Evolutionary conservation across 2,113 vertebrate genomes (phyloP).

Genomic region (Perca schrenkii): DNA sequence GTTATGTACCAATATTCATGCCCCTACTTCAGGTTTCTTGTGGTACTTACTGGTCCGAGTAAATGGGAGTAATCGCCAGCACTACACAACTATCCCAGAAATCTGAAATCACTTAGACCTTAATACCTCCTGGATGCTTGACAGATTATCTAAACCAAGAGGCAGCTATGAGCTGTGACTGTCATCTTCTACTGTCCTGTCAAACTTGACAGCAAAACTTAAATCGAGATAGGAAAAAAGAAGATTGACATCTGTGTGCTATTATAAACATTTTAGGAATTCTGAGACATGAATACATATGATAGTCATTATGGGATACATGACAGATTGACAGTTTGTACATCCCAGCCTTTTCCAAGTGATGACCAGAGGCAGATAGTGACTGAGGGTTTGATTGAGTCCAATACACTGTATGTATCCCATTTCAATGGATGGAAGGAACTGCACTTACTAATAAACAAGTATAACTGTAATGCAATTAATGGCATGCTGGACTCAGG

Average conservation of each 20-base stretch:
- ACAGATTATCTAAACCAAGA: slow-evolving; percentile 15
- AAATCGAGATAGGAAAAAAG: not conserved
- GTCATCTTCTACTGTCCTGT: slow-evolving; percentile 27
- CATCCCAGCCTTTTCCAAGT: not conserved
- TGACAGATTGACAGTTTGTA: slow-evolving; percentile 40
- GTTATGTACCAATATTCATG: not conserved
- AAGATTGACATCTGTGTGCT: not conserved
- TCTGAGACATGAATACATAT: slow-evolving; percentile 14
- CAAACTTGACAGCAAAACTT: no score
- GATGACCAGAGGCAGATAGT: slow-evolving; percentile 22
- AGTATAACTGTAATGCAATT: slow-evolving; percentile 2
- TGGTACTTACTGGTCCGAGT: not conserved
- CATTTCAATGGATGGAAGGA: not conserved
- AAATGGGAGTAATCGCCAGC: not conserved
- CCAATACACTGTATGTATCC: not conserved
- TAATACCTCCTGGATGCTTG: slow-evolving; percentile 7
- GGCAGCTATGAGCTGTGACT: slow-evolving; percentile 5
- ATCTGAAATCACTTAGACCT: slow-evolving; percentile 29
- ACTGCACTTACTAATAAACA: not conserved
- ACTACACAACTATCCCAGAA: not conserved
- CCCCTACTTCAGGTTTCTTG: slow-evolving; percentile 23
- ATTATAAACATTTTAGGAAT: slow-evolving; percentile 2
- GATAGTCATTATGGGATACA: slow-evolving; percentile 40
- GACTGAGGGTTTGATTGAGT: not conserved
- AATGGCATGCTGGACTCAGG: not conserved